Percentiles rank a stretch among this genome's conserved stretches.
phyloP scores from a whole-genome alignment of 2,113 vertebrate species.

The Mugil cephalus region DNA sequence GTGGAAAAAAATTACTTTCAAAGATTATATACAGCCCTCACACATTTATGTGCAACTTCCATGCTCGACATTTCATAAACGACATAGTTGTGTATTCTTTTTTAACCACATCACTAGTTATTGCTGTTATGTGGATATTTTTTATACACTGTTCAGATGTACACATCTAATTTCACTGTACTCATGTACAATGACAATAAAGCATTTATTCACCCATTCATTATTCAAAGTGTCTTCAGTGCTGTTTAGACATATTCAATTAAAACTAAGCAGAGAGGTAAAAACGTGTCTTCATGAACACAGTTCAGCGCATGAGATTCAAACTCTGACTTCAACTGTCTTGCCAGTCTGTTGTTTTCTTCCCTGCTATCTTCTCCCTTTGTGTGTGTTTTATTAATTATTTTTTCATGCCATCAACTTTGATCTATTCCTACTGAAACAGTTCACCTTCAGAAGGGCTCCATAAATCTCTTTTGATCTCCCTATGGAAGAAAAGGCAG shows the following conservation, averaged over 20 bases:
- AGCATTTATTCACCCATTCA: no score
- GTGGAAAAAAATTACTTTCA: no score
- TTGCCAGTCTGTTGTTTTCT: slow-evolving; percentile 22
- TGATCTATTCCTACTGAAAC: slow-evolving; percentile 63
- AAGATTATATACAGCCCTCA: no score
- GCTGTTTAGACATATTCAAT: background rate
- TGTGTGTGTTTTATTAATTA: slow-evolving; percentile 7
- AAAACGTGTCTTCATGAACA: background rate
- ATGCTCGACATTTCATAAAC: no score
- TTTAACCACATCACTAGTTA: no score
- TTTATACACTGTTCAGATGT: no score
- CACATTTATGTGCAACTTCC: no score
- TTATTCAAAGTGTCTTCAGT: no score
- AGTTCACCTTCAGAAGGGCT: slow-evolving; percentile 69
- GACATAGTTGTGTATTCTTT: no score
- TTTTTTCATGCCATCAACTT: slow-evolving; percentile 57
- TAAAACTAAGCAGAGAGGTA: background rate
- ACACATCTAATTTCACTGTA: no score
- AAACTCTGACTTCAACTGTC: slow-evolving; percentile 24
- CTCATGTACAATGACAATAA: no score
- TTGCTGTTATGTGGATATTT: no score
- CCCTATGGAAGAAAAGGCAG: slow-evolving; percentile 51
- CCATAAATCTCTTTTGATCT: slow-evolving; percentile 70
- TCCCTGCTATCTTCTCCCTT: slow-evolving; percentile 14
- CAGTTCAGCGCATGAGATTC: background rate